Base-by-base conservation (phyloP, 2,797 vertebrate species). In the Acanthiza pusilla region DNA sequence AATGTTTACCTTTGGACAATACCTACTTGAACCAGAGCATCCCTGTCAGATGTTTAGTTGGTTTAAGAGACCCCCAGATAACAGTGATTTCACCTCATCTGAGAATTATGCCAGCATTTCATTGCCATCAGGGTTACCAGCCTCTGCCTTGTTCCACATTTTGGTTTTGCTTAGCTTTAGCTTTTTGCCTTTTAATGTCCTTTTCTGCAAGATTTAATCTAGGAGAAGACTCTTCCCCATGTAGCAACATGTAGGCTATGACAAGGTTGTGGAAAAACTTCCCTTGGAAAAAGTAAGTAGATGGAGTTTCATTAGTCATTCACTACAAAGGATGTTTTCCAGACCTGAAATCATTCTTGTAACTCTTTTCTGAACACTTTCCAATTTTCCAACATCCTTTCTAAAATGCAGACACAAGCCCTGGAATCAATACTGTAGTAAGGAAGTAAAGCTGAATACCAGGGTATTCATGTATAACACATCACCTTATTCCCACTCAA, bases 291-390 rank as follows among this genome's bases (percentile, higher is more conserved):
- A 96, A 96, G 74, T 94, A 96, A 88, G 78, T 93, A 89, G 93
- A 93, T 94, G 94, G 90, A 94, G 91, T 96, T 95, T 87, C 92
- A 74, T 96, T 96, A 96, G 95, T 96, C 96, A 95, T 85, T 95
- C 88, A 94, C 88, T 96, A 97, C 94, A 97, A 97, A 95, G 92
- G 86, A 95, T 96, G 86, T 96, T 94, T 94, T 95, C 95, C 96
- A 97, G 96, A 95, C 92, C 93, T 95, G 93, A 96, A 97, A 94
- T 95, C 81, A 96, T 94, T 96, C 93, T 89, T 96, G 84, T 95
- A 95, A 67, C 74, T 89, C 71, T 95, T 79, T 85, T 83, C 93
- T 97, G 96, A 95, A 93, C 25, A 36, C 72, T 82, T 85, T 95
- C 95, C 95, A 97, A 77, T 93, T 97, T 96, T 96, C 94, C 96